Evolutionary conservation across 2,113 vertebrate genomes (phyloP).

Genomic region (Isurus oxyrinchus): DNA sequence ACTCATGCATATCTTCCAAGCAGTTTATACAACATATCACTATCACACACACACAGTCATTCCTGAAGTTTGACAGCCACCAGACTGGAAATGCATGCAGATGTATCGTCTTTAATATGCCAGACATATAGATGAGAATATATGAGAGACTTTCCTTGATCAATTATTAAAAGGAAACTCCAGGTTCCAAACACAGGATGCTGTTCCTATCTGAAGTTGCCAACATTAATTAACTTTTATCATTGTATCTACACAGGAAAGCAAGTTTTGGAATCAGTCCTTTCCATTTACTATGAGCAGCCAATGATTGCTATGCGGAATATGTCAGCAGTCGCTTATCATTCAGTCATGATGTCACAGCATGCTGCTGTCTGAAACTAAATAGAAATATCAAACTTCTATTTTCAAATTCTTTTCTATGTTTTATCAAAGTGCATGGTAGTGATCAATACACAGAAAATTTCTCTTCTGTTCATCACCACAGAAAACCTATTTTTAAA

Average conservation of each 20-base stretch:
- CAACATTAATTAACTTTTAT: slow-evolving; percentile 19
- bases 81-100: not conserved
- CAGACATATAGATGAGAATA: not conserved
- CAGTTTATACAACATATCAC: not conserved
- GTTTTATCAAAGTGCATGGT: not conserved
- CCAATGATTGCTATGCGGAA: not conserved
- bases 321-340: not conserved
- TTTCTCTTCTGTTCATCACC: not conserved
- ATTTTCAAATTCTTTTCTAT: not conserved
- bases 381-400: not conserved
- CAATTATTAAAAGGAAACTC: slow-evolving; percentile 34
- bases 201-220: not conserved
- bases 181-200: not conserved
- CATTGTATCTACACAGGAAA: not conserved
- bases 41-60: not conserved
- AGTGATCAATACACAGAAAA: not conserved
- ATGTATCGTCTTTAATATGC: not conserved
- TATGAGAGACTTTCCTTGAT: not conserved
- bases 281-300: not conserved
- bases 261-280: not conserved
- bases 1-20: not conserved
- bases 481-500: not conserved
- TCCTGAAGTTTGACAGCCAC: not conserved
- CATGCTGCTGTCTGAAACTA: not conserved
- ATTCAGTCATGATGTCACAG: not conserved